Base-by-base conservation (phyloP, 1,140 invertebrate species). In the Drosophila kepulauana region DNA sequence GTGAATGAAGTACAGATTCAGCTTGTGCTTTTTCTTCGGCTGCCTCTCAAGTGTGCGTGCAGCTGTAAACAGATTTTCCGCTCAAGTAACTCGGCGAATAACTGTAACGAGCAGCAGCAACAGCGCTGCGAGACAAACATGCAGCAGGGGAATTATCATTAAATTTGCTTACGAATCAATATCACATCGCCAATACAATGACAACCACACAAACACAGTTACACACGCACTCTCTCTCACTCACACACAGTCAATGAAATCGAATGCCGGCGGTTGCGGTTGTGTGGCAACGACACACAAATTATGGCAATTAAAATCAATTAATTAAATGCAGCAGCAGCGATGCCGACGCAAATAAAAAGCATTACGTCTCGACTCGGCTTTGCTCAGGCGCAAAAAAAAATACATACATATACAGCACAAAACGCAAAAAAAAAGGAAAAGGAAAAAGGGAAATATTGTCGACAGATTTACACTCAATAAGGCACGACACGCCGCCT, bases 1-100 rank as follows among this genome's bases (percentile, higher is more conserved):
- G 15, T 3, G 35, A 16, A 25, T 25, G 20, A 25, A 25, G 20
- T 4, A 67, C 70, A 57, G 13, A 58, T 65, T 66, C 69, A 58
- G 56, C 67, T 61, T 63, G 28, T 64, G 51, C 51, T 51, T 66
- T 77, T 74, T 41, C 38, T 56, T 45, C 51, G 48, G 38, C 64
- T 66, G 64, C 41, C 73, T 74, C 74, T 89, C 72, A 80, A 85
- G 78, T 89, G 85, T 88, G 85, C 85, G 85, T 88, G 80, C 82
- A 91, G 88, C 88, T 91, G 88, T 91, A 91, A 91, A 91, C 84
- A 88, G 88, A 91, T 91, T 91, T 91, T 91, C 81, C 79, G 82
- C 88, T 88, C 59, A 91, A 88, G 73, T 85, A 81, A 88, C 70
- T 85, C 72, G 64, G 71, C 75, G 86, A 84, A 88, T 89, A 89